Evolutionary conservation across 2,888 invertebrate species (phyloP), one percentile per base, ranked within the genome.

Genomic region (Hoplodrina blanda): DNA sequence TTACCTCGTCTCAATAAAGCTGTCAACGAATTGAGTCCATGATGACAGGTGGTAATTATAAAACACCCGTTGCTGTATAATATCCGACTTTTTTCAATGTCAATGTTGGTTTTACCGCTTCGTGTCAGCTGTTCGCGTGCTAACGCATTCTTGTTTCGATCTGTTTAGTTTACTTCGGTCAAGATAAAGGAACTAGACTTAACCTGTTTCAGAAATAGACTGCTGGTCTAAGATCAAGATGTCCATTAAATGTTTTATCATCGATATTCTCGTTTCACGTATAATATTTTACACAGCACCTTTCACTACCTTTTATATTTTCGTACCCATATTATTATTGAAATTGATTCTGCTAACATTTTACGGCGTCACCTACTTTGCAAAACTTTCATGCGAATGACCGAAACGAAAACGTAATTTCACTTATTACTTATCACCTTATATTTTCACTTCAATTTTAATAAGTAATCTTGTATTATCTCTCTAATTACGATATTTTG

Each of bases 1-100:
- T 85, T 81, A 85, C 78, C 73, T 80, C 73, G 78, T 84, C 83
- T 85, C 80, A 85, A 90, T 89, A 85, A 85, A 90, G 88, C 87
- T 86, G 89, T 89, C 89, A 88, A 85, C 84, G 83, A 85, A 87
- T 86, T 86, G 88, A 85, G 86, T 85, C 76, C 88, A 84, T 83
- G 89, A 85, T 87, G 90, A 90, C 91, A 89, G 90, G 85, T 87
- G 82, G 88, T 90, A 91, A 93, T 94, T 93, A 93, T 89, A 89
- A 87, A 89, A 89, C 89, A 85, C 85, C 86, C 84, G 87, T 87
- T 83, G 88, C 84, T 74, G 84, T 85, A 81, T 80, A 78, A 76
- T 81, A 85, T 85, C 70, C 64, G 70, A 73, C 65, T 80, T 87
- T 82, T 88, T 91, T 91, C 91, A 92, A 89, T 92, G 93, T 90